phyloP scores from a whole-genome alignment of 2,113 vertebrate species.

The Nothoprocta perdicaria region DNA sequence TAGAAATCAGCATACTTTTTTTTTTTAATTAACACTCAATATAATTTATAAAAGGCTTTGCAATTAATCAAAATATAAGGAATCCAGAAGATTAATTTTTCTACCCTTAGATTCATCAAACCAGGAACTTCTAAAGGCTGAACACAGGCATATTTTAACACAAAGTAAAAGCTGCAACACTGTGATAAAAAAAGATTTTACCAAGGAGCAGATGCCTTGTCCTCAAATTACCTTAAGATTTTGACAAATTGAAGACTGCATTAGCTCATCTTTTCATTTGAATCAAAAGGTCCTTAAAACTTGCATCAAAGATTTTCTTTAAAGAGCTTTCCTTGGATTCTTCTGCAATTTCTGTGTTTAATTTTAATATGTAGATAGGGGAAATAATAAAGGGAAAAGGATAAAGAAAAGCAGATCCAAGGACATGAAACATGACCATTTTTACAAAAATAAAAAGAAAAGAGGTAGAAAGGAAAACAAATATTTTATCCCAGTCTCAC shows the following conservation, averaged over 20 bases:
- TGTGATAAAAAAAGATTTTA: neutral
- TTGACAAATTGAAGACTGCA: neutral
- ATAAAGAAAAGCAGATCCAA: neutral
- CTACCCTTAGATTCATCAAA: neutral
- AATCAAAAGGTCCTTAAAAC: neutral
- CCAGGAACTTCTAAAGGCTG: neutral
- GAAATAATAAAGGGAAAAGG: too few relatives aligned
- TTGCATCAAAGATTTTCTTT: neutral
- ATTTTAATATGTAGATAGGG: neutral
- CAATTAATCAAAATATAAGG: neutral
- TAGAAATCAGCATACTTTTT: neutral
- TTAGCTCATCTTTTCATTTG: neutral
- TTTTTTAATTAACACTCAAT: neutral
- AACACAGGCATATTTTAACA: neutral
- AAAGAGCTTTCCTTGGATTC: neutral
- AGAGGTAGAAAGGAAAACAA: neutral
- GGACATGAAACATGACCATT: neutral
- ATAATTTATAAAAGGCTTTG: slow-evolving; percentile 1
- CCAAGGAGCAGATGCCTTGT: neutral
- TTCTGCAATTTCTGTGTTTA: neutral
- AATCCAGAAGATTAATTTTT: neutral
- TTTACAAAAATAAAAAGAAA: neutral
- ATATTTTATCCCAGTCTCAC: neutral
- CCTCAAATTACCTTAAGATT: neutral
- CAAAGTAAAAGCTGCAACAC: neutral